Base-by-base conservation (phyloP, 2,113 vertebrate species). In the Dromas ardeola region DNA sequence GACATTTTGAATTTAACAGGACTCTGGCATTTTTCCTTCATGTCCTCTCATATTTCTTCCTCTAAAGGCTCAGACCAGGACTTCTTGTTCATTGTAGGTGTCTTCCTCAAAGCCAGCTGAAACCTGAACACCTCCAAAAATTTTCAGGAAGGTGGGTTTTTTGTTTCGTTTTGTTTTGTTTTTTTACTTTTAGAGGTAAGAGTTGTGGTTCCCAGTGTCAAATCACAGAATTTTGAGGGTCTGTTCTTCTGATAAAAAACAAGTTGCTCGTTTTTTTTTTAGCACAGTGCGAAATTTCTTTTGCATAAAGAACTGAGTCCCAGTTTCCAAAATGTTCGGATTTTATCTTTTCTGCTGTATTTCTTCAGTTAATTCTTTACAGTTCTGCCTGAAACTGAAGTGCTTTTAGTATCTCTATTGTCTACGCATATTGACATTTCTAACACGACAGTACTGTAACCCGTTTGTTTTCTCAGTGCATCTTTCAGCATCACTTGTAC, bases 401-500 rank as follows among this genome's bases (percentile, higher is more conserved):
- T 81, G 59, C 42, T 45, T 90, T 88, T 88, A 78, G 65, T 50
- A 81, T 78, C 90, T 74, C 62, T 67, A 25, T 84, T 97, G 87
- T 91, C 70, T 92, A 79, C 86, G 84, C 58, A 71, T 86, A 90
- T 94, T 87, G 86, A 78, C 73, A 93, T 93, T 96, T 93, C 88
- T 69, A 91, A 96, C 95, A 77, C 16, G 29, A 94, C 86, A 80
- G 91, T 52, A 65, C 90, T 91, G 92, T 83, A 96, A 96, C 94
- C 90, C 53, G 6, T 90, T 96, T 97, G 93, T 91, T 93, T 95
- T 97, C 94, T 95, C 90, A 84, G 94, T 82, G 91, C 85, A 82
- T 95, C 91, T 96, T 96, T 97, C 91, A 97, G 95, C 96, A 94
- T 92, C 66, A 32, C 95, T 95, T 91, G 74, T 83, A 77, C 87